These are phyloP conservation scores for Orchestia grillus DNA, from an alignment of 1,140 invertebrate species.

Conservation along the genomic window DNA sequence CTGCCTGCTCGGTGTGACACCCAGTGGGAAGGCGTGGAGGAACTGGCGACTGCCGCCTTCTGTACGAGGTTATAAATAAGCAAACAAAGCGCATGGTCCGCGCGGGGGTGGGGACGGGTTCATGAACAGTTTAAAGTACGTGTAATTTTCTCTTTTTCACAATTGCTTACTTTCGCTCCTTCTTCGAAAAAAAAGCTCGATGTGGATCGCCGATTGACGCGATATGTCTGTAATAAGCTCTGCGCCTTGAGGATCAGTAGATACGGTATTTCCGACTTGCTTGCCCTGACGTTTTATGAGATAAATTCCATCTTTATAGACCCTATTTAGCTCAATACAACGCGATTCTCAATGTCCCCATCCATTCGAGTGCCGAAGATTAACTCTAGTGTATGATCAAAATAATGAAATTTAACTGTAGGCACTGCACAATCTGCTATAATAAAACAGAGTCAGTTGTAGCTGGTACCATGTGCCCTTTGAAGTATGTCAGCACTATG, in stretches of 20 bases:
- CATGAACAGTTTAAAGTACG: not conserved
- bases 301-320: not conserved
- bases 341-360: not conserved
- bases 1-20: not conserved
- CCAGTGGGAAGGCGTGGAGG: too few relatives aligned
- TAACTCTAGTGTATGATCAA: not conserved
- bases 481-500: too few relatives aligned
- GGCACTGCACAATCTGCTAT: not conserved
- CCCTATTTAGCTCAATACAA: not conserved
- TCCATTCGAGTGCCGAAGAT: not conserved
- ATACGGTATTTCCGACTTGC: not conserved
- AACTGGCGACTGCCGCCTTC: not conserved
- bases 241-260: not conserved
- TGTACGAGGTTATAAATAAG: not conserved
- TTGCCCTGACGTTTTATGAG: not conserved
- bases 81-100: not conserved
- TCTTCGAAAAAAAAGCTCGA: not conserved
- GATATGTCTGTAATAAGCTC: not conserved
- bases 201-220: not conserved
- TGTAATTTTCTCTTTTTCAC: not conserved
- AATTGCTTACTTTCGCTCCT: not conserved
- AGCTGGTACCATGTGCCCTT: too few relatives aligned
- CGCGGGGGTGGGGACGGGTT: not conserved
- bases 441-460: not conserved
- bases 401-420: not conserved